Conservation (phyloP, 2,888 invertebrate species). For the Rutpela maculata region DNA sequence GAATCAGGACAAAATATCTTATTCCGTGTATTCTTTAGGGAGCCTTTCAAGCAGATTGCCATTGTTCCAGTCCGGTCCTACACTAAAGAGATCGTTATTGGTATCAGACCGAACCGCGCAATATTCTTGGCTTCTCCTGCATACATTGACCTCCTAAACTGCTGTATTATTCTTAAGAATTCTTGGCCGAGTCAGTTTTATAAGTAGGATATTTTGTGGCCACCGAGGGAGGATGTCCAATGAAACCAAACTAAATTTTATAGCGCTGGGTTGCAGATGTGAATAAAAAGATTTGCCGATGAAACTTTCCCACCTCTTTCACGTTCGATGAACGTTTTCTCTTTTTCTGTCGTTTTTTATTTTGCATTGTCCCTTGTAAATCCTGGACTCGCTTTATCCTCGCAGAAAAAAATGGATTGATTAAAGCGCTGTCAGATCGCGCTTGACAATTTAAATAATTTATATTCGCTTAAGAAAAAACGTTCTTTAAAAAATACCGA, state of each 20-base stretch:
- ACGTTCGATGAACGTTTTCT: slow-evolving; percentile 31
- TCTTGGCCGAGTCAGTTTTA: slow-evolving; percentile 36
- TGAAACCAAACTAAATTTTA: slow-evolving; percentile 40
- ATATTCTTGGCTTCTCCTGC: slow-evolving; percentile 32
- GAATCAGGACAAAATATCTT: too few species aligned
- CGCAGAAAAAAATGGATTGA: slow-evolving; percentile 20
- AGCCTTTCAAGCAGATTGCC: neutral
- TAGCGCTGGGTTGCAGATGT: slow-evolving; percentile 54
- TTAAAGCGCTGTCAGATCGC: slow-evolving; percentile 15
- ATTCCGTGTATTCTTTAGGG: too few species aligned
- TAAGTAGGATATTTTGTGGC: slow-evolving; percentile 41
- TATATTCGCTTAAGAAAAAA: neutral
- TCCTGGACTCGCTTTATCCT: neutral
- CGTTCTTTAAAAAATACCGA: too few species aligned
- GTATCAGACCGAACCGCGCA: slow-evolving; percentile 16
- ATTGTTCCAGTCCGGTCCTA: slow-evolving; percentile 20
- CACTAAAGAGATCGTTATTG: slow-evolving; percentile 23
- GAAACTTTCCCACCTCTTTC: slow-evolving; percentile 35
- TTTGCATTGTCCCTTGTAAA: slow-evolving; percentile 21
- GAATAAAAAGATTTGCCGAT: slow-evolving; percentile 54
- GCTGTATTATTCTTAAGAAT: slow-evolving; percentile 36
- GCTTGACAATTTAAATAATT: slow-evolving; percentile 13
- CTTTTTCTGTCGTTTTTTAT: slow-evolving; percentile 27
- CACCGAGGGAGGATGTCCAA: slow-evolving; percentile 16
- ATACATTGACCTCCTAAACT: slow-evolving; percentile 42